Evolutionary conservation across 2,888 invertebrate genomes (phyloP).

Genomic region (Emesis furor): DNA sequence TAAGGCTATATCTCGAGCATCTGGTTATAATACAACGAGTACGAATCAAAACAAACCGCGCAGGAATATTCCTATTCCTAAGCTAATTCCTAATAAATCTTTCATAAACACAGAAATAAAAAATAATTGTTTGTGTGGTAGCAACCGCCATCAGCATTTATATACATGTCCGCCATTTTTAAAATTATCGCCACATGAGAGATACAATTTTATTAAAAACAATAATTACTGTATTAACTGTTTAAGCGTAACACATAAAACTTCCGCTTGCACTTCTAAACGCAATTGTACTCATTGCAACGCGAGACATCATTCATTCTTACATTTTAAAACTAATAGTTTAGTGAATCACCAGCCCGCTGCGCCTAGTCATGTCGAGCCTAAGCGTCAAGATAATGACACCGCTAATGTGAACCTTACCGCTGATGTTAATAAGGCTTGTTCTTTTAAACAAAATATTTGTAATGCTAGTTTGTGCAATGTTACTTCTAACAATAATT

Average conservation of each 20-base stretch:
- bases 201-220: slow-evolving; percentile 28
- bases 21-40: neutral
- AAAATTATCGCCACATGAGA: slow-evolving; percentile 23
- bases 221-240: slow-evolving; percentile 23
- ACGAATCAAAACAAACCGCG: neutral
- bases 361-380: neutral
- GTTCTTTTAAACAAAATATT: neutral
- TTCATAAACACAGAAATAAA: slow-evolving; percentile 32
- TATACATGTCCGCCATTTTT: slow-evolving; percentile 33
- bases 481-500: neutral
- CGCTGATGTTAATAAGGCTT: neutral
- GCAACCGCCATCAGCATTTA: slow-evolving; percentile 25
- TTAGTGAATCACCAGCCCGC: neutral
- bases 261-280: slow-evolving; percentile 34
- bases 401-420: neutral
- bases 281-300: slow-evolving; percentile 24
- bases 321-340: slow-evolving; percentile 30
- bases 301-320: slow-evolving; percentile 30
- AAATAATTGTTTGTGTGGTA: slow-evolving; percentile 13
- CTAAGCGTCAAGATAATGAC: neutral
- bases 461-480: slow-evolving; percentile 4
- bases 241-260: slow-evolving; percentile 27
- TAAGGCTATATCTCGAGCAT: neutral
- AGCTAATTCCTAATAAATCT: slow-evolving; percentile 21
- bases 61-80: neutral